Evolutionary conservation across 1,140 invertebrate species (phyloP), one percentile per base, ranked within the genome.

Genomic region (Saccostrea echinata): DNA sequence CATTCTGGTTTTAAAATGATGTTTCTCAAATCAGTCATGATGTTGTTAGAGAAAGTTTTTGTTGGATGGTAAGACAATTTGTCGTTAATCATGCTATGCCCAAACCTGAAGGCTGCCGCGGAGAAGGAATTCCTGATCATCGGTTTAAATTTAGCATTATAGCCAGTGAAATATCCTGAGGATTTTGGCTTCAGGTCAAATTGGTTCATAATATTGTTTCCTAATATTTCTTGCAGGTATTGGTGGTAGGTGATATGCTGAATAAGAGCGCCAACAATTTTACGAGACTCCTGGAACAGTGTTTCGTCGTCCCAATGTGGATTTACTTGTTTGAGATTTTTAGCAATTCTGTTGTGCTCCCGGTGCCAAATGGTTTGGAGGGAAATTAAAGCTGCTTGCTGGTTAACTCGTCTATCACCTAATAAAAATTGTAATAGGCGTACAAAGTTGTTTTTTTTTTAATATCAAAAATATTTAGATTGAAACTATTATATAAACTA

Each of bases 361-460:
- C 99, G 95, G 94, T 99, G 96, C 97, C 97, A 99, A 84, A 99
- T 95, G 0, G 98, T 99, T 93, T 99, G 99, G 97, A 99, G 99
- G 24, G 98, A 97, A 35, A 98, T 95, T 4, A 99, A 95, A 1
- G 97, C 98, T 21, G 98, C 96, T 91, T 96, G 96, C 93, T 98
- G 97, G 95, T 99, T 99, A 0, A 97, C 97, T 88, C 98, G 95
- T 24, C 95, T 94, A 92, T 99, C 98, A 89, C 98, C 98, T 98
- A n/a, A 43, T 55, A 80, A 52, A 82, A 55, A 84, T 43, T 1
- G 43, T 1, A 8, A 8, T 43, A 43, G 9, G 43, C 43, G 9
- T 43, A 43, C 4, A 43, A 43, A 6, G 9, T 43, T 43, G n/a
- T n/a, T n/a, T n/a, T n/a, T n/a, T n/a, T n/a, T n/a, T n/a, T n/a